A percentile compares a stretch with the other conserved stretches of the same genome.
Conservation (phyloP, 1,140 invertebrate species). For the Drosophila trapezifrons region DNA sequence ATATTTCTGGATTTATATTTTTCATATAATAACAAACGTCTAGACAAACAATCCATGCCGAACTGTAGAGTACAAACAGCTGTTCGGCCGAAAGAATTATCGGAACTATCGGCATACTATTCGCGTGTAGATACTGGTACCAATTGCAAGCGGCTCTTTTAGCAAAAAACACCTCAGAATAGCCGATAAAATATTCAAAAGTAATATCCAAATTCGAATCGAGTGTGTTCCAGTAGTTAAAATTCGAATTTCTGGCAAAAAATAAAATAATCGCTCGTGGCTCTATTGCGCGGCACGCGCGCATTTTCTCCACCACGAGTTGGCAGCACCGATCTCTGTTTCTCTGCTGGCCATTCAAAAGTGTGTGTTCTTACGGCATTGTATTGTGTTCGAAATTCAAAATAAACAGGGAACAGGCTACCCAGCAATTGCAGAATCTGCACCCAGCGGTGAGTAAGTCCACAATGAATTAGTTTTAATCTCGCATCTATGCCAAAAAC, state of each 20-base stretch:
- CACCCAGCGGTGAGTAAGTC: conserved; percentile 31
- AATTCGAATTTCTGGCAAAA: not conserved
- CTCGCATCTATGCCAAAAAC: not conserved
- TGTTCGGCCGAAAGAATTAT: too few relatives aligned
- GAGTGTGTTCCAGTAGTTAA: rapidly evolving
- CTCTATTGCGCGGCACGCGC: conserved; percentile 35
- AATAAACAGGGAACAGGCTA: conserved; percentile 21
- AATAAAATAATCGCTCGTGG: conserved; percentile 13
- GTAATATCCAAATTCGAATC: not conserved
- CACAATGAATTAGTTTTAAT: not conserved
- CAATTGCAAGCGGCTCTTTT: not conserved
- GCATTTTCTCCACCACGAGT: conserved; percentile 31
- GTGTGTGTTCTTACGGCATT: conserved; percentile 50
- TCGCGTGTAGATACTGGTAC: not conserved
- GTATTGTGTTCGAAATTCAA: conserved; percentile 42
- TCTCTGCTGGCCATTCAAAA: conserved; percentile 56
- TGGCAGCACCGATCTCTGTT: conserved; percentile 43
- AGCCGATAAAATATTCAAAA: not conserved
- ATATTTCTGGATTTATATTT: too few relatives aligned
- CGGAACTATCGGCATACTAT: conserved; percentile 13
- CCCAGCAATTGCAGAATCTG: conserved; percentile 13
- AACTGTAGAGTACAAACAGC: not conserved
- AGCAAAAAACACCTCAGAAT: not conserved
- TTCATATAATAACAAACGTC: not conserved
- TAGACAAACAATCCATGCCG: not conserved